Evolutionary conservation across 1,140 invertebrate genomes (phyloP), one percentile per base, ranked within the genome.

Genomic region (Elymnias hypermnestra): DNA sequence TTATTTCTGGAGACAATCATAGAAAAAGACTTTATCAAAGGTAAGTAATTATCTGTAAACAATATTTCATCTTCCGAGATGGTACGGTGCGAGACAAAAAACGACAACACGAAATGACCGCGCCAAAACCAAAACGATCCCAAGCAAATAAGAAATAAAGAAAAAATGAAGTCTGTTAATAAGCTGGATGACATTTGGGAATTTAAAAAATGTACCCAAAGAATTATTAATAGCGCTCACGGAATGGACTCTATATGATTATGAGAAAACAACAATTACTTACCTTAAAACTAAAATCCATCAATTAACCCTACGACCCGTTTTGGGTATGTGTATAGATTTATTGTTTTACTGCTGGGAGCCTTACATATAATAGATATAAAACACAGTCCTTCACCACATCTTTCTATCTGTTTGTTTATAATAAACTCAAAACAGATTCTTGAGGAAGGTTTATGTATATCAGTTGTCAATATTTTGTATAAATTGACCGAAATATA

Each of bases 151-250:
- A 85, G 70, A 83, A 42, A 57, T 56, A 66, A 70, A 83, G 73
- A 85, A 85, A 79, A 82, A 85, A 83, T 79, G 73, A 77, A 67
- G 72, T 56, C 70, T 66, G 78, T 85, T 85, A 85, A 85, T 85
- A 82, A 85, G 78, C 75, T 78, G 77, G 74, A 85, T 85, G 82
- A 85, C 82, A 85, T 85, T 85, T 79, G 66, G 76, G 78, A 83
- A 85, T 83, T 85, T 71, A 63, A 85, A 79, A 83, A 71, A 84
- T 81, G 66, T 73, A 69, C 75, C 72, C 70, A 67, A 74, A 74
- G 53, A 65, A 75, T 83, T 75, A 84, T 84, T 84, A 83, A 84
- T 77, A 72, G 73, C 72, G 65, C 57, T 65, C 67, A 57, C 63
- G 67, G 67, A 71, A 63, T 68, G 63, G 65, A 62, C 57, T 69